phyloP scores from a whole-genome alignment of 2,888 invertebrate species.

The Gisinianus flammeolus region DNA sequence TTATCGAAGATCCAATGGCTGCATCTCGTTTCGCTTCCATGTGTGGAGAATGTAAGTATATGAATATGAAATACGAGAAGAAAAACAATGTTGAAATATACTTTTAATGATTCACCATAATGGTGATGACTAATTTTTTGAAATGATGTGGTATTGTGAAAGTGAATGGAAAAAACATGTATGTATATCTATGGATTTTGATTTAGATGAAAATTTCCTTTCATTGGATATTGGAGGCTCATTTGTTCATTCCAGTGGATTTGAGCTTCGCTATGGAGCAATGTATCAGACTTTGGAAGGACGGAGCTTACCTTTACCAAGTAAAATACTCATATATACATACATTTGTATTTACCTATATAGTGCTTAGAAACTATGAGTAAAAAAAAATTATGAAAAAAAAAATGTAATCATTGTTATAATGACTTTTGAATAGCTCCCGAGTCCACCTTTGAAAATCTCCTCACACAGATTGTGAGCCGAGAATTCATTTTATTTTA shows the following conservation, averaged over 20 bases:
- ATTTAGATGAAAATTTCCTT: conserved; percentile 35
- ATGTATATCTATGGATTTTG: neutral
- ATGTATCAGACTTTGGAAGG: conserved; percentile 14
- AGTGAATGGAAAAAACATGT: too few relatives aligned
- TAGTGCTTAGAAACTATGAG: too few relatives aligned
- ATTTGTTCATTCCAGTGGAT: conserved; percentile 40
- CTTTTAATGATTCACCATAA: neutral
- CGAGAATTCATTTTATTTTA: conserved; percentile 56
- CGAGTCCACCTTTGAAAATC: conserved; percentile 52
- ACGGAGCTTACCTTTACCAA: conserved; percentile 17
- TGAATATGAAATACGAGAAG: too few relatives aligned
- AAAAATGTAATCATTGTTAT: neutral
- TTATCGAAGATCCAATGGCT: conserved; percentile 56
- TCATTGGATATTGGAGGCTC: conserved; percentile 40
- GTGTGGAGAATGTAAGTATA: conserved; percentile 35
- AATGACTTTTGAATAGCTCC: conserved; percentile 41
- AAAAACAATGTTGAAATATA: neutral
- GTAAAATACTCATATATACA: conserved; percentile 4
- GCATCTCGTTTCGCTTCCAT: conserved; percentile 36
- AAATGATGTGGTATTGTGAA: too few relatives aligned
- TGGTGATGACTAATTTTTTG: too few relatives aligned
- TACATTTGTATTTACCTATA: too few relatives aligned
- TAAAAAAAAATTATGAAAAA: neutral
- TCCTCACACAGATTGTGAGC: conserved; percentile 51
- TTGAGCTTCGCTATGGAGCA: conserved; percentile 10